phyloP scores from a whole-genome alignment of 2,888 invertebrate species.

The Eupelmus urozonus region DNA sequence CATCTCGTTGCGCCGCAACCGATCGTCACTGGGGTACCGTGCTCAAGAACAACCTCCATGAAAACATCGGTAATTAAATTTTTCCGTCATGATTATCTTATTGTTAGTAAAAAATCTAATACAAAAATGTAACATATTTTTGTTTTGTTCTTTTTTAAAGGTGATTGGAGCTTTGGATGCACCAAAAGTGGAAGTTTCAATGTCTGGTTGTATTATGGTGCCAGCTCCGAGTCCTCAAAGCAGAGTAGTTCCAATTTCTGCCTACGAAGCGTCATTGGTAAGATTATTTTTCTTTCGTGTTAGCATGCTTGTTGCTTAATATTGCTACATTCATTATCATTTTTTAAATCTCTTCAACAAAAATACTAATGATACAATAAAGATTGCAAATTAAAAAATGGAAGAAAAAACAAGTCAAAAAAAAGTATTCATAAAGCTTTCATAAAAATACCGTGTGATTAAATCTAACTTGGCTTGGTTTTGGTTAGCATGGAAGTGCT shows the following conservation, averaged over 20 bases:
- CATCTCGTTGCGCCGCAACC: constrained; percentile 77
- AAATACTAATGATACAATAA: not conserved
- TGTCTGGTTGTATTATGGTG: constrained; percentile 80
- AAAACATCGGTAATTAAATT: constrained; percentile 65
- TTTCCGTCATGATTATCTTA: not conserved
- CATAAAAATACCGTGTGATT: constrained; percentile 28
- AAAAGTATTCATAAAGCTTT: constrained; percentile 18
- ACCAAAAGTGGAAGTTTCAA: constrained; percentile 79
- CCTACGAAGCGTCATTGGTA: constrained; percentile 86
- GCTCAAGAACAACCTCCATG: constrained; percentile 69
- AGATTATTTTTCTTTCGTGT: constrained; percentile 73
- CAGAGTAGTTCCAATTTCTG: constrained; percentile 81
- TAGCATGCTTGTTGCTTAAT: constrained; percentile 35
- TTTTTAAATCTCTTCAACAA: not conserved
- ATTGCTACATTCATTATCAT: constrained; percentile 5
- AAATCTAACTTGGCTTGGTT: constrained; percentile 72
- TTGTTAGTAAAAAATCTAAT: too few relatives aligned
- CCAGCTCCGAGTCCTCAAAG: constrained; percentile 79
- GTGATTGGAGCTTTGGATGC: constrained; percentile 78
- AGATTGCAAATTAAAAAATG: not conserved
- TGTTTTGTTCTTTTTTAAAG: constrained; percentile 61
- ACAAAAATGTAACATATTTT: not conserved
- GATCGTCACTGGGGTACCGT: constrained; percentile 75
- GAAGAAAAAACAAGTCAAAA: not conserved
- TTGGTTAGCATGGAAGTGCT: constrained; percentile 75